These are phyloP conservation scores for Drosophila sturtevanti DNA, from an alignment of 1,140 invertebrate species.

Conservation along the genomic window DNA sequence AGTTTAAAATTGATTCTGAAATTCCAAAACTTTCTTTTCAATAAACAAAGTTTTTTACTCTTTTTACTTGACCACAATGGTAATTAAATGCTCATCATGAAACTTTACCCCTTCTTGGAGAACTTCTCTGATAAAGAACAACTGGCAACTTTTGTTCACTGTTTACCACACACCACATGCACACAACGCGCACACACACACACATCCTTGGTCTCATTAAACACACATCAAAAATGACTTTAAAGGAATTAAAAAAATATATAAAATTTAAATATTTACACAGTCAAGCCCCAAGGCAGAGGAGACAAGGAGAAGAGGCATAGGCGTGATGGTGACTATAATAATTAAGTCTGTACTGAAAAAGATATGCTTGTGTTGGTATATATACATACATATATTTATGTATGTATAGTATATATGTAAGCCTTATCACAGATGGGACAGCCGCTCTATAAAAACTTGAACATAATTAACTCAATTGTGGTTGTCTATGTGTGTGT, in stretches of 20 bases:
- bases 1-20: not conserved
- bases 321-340: not conserved
- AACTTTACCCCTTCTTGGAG: not conserved
- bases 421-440: constrained; percentile 30
- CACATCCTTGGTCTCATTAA: constrained; percentile 20
- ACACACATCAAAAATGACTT: constrained; percentile 2
- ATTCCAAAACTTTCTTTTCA: no score
- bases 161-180: constrained; percentile 8
- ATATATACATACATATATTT: not conserved
- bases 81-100: constrained; percentile 39
- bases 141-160: not conserved
- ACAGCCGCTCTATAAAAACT: constrained; percentile 33
- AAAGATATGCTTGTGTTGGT: not conserved
- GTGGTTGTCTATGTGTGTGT: not conserved
- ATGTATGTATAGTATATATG: not conserved
- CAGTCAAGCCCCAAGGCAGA: not conserved
- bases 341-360: not conserved
- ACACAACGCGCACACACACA: constrained; percentile 7
- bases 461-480: constrained; percentile 53
- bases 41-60: no score
- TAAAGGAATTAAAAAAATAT: constrained; percentile 16
- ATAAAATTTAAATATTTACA: constrained; percentile 37
- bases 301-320: constrained; percentile 18
- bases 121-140: not conserved
- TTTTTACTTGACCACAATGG: not conserved